Percentiles rank a stretch among this genome's conserved stretches.
These are phyloP conservation scores for Liasis olivaceus DNA, from an alignment of 2,797 vertebrate species.

Conservation along the genomic window DNA sequence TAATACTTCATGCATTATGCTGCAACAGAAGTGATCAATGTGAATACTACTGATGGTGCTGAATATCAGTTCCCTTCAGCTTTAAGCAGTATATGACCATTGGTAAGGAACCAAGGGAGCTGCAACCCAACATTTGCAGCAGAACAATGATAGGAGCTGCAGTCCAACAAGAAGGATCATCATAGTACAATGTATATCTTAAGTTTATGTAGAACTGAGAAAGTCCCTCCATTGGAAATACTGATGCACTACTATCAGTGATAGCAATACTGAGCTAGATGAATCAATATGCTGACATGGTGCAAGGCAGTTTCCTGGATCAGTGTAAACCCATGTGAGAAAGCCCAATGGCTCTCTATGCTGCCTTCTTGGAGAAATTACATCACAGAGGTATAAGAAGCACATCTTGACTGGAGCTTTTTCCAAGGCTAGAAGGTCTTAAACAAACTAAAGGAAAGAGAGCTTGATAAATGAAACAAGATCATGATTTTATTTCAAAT, in stretches of 20 bases:
- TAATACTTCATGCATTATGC: neutral
- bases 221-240: neutral
- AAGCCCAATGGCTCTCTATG: neutral
- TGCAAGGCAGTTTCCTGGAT: neutral
- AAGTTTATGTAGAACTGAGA: neutral
- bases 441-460: slow-evolving; percentile 2
- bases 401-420: neutral
- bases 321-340: neutral
- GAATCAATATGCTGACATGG: neutral
- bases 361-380: neutral
- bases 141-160: neutral
- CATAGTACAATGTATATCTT: neutral
- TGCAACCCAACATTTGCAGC: neutral
- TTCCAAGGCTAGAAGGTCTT: neutral
- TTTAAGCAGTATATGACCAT: neutral
- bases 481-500: neutral
- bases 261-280: neutral
- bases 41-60: neutral
- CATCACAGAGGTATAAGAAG: neutral
- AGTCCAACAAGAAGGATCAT: neutral
- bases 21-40: neutral
- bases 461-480: neutral
- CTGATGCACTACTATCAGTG: neutral
- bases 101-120: neutral
- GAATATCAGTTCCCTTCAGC: neutral